phyloP scores from a whole-genome alignment of 2,888 invertebrate genomes.

The Malacosoma neustria region DNA sequence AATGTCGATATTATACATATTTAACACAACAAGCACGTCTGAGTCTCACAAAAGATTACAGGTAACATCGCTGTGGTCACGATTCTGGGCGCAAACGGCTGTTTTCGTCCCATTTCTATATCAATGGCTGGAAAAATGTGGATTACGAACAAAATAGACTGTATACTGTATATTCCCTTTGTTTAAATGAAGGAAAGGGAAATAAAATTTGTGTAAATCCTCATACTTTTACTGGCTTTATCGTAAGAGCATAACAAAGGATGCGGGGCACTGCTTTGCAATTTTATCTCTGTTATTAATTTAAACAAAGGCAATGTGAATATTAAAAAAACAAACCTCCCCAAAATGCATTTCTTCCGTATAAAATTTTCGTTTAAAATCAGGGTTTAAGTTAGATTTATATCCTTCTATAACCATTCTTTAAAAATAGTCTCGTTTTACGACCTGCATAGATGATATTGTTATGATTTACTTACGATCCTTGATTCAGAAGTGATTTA shows the following conservation, averaged over 20 bases:
- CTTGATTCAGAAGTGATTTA: no score
- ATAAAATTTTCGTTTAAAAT: background rate
- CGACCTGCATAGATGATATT: background rate
- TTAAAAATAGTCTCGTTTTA: background rate
- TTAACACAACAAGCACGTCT: slow-evolving; percentile 12
- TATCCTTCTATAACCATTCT: background rate
- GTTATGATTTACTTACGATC: no score
- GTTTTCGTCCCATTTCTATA: slow-evolving; percentile 8
- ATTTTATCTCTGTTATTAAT: slow-evolving; percentile 1
- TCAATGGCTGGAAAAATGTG: slow-evolving; percentile 10
- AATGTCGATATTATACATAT: slow-evolving; percentile 20
- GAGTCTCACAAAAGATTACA: slow-evolving; percentile 14
- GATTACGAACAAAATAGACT: slow-evolving; percentile 4
- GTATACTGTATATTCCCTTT: background rate
- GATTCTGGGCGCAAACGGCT: slow-evolving; percentile 11
- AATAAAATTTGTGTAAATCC: background rate
- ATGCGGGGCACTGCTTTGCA: background rate
- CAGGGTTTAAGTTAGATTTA: background rate
- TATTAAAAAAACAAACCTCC: background rate
- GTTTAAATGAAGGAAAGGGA: slow-evolving; percentile 1
- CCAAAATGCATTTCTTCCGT: background rate
- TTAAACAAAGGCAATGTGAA: background rate
- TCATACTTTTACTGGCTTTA: background rate
- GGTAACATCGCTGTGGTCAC: slow-evolving; percentile 9
- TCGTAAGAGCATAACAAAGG: slow-evolving; percentile 1